Evolutionary conservation across 1,140 invertebrate species (phyloP).

Genomic region (Zaprionus taronus): DNA sequence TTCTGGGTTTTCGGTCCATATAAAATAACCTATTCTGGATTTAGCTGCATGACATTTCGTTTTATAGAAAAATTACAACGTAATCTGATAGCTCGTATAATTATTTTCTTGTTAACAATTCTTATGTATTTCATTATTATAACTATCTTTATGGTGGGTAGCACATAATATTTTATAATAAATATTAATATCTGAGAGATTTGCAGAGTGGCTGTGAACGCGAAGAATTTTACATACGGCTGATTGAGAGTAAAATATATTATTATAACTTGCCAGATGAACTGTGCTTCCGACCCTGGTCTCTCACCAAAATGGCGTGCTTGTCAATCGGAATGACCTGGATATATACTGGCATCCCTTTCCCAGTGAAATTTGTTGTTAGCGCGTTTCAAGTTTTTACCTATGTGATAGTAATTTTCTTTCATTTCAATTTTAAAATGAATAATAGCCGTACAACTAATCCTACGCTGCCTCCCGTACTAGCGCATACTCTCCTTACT

Average conservation of each 20-base stretch:
- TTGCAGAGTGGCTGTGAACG: constrained; percentile 30
- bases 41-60: constrained; percentile 86
- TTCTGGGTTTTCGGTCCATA: constrained; percentile 84
- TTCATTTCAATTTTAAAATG: constrained; percentile 85
- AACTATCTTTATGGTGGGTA: constrained; percentile 87
- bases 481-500: constrained; percentile 89
- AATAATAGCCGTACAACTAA: constrained; percentile 87
- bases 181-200: background rate
- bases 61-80: constrained; percentile 31
- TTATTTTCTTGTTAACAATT: constrained; percentile 71
- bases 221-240: constrained; percentile 8
- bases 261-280: constrained; percentile 35
- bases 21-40: constrained; percentile 84
- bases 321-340: constrained; percentile 91
- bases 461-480: constrained; percentile 86
- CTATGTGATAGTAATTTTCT: constrained; percentile 89
- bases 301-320: constrained; percentile 91
- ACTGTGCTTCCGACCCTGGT: constrained; percentile 87
- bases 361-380: constrained; percentile 90
- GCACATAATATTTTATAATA: background rate
- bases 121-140: constrained; percentile 87
- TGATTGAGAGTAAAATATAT: constrained; percentile 57
- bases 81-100: constrained; percentile 41
- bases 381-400: constrained; percentile 87
- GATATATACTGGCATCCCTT: constrained; percentile 93